Base-by-base conservation (phyloP, 2,888 invertebrate genomes). In the Unio pictorum region DNA sequence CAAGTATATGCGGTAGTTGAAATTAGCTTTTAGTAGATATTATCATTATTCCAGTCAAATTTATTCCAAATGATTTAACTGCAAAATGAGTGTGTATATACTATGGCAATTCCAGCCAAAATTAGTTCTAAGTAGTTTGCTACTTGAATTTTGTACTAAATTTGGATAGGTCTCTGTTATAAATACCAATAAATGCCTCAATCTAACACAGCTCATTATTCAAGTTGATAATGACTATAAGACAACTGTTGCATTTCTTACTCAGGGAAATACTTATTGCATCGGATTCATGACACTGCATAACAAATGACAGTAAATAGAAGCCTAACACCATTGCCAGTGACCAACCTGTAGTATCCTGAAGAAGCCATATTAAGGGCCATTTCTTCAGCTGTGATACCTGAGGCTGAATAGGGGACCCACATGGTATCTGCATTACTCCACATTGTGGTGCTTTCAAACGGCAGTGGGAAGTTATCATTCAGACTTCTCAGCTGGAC, bases 381-480 rank as follows among this genome's bases (percentile, higher is more conserved):
- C 18, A 89, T 76, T 70, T 89, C 87, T 67, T 84, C 76, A 7
- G 82, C 56, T 1, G 75, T 75, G 18, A 85, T 72, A 30, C 74
- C 73, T 3, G 66, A 82, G 56, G 80, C 80, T 1, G 81, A 82
- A 66, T 84, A 83, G 68, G 82, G 77, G 23, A 85, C 86, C 89
- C 88, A 89, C 57, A 80, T 75, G 15, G 87, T 77, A 54, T 85
- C 76, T 6, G 86, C 80, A 68, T 80, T 80, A 7, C 73, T 74
- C 88, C 88, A 89, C 80, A 90, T 78, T 56, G 73, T 85, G 6
- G 83, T 81, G 55, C 80, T 68, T 70, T 88, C 88, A 76, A 81
- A 88, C 6, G 89, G 87, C 23, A 86, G 67, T 1, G 89, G 89
- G 73, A 83, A 88, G 73, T 89, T 90, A 45, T 86, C 85, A 74